Evolutionary conservation across 2,888 invertebrate species (phyloP), one percentile per base, ranked within the genome.

Genomic region (Eupithecia pulchellata): DNA sequence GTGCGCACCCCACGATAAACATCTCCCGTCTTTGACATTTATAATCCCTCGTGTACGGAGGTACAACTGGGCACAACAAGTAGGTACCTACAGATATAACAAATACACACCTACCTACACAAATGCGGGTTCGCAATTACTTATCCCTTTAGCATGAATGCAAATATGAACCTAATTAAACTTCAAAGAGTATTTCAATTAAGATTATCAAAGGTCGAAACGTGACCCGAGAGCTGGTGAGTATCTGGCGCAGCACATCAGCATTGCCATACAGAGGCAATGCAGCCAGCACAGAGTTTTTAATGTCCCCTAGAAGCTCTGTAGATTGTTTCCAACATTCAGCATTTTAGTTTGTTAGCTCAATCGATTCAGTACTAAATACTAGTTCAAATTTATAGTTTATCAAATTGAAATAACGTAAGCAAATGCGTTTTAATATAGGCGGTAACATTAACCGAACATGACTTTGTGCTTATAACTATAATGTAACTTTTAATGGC

Each of bases 1-100:
- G 87, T 88, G 86, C 82, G 79, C 85, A 84, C 88, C 88, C 87
- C 81, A 80, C 83, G 82, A 87, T 86, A 88, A 86, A 87, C 88
- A 89, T 87, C 86, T 87, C 82, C 83, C 77, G 80, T 78, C 76
- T 74, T 74, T 75, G 74, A 67, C 75, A 77, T 76, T 78, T 75
- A 77, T 77, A 77, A 77, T 71, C 77, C 75, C 77, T 77, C 71
- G 61, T 69, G 73, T 71, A 55, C 60, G 61, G 62, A 66, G 60
- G 36, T 20, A 66, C 63, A 57, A 29, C 20, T n/a, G 30, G 30
- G 32, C 52, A 52, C 20, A 32, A 32, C 58, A n/a, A 3, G 20
- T 58, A n/a, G n/a, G n/a, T n/a, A n/a, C n/a, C n/a, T n/a, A 58
- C 30, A 58, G 11, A 30, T 20, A 30, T 60, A n/a, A 9, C 17